These are phyloP conservation scores for Henricia sp. DNA, from an alignment of 53 echinoderm and acorn worm genomes.

Conservation along the genomic window DNA sequence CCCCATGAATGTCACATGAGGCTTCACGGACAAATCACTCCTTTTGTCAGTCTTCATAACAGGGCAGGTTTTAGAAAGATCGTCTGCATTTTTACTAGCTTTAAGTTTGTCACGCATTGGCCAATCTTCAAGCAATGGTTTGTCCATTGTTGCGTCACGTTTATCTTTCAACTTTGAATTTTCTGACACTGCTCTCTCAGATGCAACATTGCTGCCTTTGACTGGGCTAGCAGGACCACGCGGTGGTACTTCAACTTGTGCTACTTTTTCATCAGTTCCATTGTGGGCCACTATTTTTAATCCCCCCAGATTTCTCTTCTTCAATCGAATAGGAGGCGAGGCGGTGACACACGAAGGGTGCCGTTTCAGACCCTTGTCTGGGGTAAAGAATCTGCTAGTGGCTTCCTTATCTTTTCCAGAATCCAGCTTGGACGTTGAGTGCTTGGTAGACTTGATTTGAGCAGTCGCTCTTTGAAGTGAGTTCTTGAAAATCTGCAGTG, in stretches of 20 bases:
- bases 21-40: neutral
- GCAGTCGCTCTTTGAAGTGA: conserved; percentile 8
- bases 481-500: conserved; percentile 56
- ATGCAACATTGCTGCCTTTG: neutral
- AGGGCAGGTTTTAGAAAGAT: neutral
- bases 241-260: neutral
- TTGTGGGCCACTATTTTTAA: neutral
- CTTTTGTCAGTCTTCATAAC: neutral
- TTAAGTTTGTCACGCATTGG: no score
- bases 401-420: neutral
- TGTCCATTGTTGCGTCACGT: no score
- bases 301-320: conserved; percentile 4
- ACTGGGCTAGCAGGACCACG: neutral
- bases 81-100: no score
- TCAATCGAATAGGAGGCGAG: conserved; percentile 19
- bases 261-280: neutral
- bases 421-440: conserved; percentile 2
- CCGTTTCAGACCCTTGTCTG: neutral
- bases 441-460: neutral
- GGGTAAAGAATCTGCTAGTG: neutral
- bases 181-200: neutral
- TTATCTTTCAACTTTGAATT: neutral
- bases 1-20: no score
- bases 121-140: no score
- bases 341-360: conserved; percentile 1